These are phyloP conservation scores for Campoletis raptor DNA, from an alignment of 2,888 invertebrate species.

Conservation along the genomic window DNA sequence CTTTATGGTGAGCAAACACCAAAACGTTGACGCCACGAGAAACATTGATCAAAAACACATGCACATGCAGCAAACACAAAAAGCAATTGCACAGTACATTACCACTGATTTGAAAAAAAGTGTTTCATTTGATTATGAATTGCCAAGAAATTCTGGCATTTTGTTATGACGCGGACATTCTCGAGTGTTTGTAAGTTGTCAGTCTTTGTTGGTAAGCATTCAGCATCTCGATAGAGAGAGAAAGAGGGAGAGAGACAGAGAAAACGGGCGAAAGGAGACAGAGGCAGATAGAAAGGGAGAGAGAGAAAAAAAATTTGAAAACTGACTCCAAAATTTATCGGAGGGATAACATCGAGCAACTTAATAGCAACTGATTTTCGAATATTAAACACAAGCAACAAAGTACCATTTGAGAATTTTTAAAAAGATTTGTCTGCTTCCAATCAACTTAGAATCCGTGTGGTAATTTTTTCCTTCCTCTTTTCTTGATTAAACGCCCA, in stretches of 20 bases:
- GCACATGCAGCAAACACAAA: constrained; percentile 55
- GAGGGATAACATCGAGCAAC: background rate
- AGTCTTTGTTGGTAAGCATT: background rate
- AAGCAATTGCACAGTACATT: constrained; percentile 33
- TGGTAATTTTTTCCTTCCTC: background rate
- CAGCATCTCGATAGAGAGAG: constrained; percentile 7
- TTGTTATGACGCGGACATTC: background rate
- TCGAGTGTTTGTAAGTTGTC: background rate
- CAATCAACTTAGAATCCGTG: background rate
- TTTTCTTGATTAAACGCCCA: background rate
- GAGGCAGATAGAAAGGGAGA: background rate
- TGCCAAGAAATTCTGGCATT: background rate
- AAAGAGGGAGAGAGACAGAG: background rate
- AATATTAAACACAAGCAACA: background rate
- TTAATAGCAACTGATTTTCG: background rate
- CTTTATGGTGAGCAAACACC: constrained; percentile 24
- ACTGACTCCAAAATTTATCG: background rate
- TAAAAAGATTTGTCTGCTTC: background rate
- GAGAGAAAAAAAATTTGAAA: constrained; percentile 17
- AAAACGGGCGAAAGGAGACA: background rate
- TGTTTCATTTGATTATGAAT: background rate
- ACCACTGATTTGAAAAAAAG: constrained; percentile 6
- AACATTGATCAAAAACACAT: constrained; percentile 49
- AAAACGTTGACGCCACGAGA: constrained; percentile 39
- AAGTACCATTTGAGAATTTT: background rate